These are phyloP conservation scores for Phrixothrix hirtus DNA, from an alignment of 2,888 invertebrate species.

Conservation along the genomic window DNA sequence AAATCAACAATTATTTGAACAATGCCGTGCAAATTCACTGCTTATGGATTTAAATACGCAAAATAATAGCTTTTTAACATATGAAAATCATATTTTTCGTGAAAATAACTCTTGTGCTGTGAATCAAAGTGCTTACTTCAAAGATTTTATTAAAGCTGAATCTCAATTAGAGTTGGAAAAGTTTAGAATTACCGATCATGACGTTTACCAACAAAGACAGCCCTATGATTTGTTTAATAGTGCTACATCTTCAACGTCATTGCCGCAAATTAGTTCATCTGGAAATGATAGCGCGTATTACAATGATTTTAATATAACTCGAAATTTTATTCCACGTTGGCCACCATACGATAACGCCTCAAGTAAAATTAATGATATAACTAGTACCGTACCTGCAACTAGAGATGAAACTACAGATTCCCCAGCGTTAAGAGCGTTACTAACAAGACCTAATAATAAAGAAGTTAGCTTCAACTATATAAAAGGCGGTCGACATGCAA, in stretches of 20 bases:
- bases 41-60: constrained; percentile 9
- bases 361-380: neutral
- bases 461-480: constrained; percentile 42
- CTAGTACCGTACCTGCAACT: neutral
- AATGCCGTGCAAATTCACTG: constrained; percentile 14
- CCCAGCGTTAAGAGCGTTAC: constrained; percentile 63
- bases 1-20: constrained; percentile 22
- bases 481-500: neutral
- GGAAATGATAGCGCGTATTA: neutral
- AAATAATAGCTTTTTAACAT: constrained; percentile 7
- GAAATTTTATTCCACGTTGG: constrained; percentile 14
- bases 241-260: neutral
- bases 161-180: constrained; percentile 3
- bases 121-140: constrained; percentile 5
- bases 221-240: neutral
- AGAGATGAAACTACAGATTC: constrained; percentile 47
- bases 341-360: constrained; percentile 2
- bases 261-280: neutral
- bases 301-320: constrained; percentile 1
- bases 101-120: constrained; percentile 11
- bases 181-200: neutral
- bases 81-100: constrained; percentile 4
- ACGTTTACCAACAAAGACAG: neutral
- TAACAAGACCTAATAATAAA: constrained; percentile 57
- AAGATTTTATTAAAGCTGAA: constrained; percentile 11